phyloP scores from a whole-genome alignment of 2,888 invertebrate genomes.

The Metopia argyrocephala region DNA sequence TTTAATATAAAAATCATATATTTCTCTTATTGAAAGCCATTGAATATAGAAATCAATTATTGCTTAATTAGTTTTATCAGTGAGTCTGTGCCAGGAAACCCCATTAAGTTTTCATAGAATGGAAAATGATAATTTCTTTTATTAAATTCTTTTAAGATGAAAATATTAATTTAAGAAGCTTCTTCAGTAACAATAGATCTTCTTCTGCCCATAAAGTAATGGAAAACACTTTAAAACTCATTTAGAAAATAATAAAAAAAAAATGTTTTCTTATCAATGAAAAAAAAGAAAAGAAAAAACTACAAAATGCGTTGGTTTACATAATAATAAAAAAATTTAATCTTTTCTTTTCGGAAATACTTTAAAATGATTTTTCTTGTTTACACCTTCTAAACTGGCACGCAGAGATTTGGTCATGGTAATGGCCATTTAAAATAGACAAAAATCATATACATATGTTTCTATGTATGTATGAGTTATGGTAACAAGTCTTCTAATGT shows the following conservation, averaged over 20 bases:
- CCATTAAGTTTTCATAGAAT: neutral
- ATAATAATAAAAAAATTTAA: too few relatives aligned
- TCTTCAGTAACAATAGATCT: neutral
- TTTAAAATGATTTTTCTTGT: neutral
- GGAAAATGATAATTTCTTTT: neutral
- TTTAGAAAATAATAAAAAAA: neutral
- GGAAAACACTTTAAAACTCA: neutral
- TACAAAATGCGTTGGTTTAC: too few relatives aligned
- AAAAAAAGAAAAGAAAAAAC: neutral
- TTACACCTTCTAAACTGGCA: constrained; percentile 25
- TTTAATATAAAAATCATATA: too few relatives aligned
- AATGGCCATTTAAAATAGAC: constrained; percentile 1
- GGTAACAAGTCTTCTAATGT: neutral
- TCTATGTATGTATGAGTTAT: constrained; percentile 1
- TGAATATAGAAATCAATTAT: too few relatives aligned
- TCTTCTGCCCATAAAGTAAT: neutral
- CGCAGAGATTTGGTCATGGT: constrained; percentile 20
- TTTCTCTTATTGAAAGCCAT: too few relatives aligned
- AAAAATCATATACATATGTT: neutral
- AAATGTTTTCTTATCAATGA: neutral
- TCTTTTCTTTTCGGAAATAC: too few relatives aligned
- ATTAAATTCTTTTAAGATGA: neutral
- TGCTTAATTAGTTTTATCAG: too few relatives aligned
- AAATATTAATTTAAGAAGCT: neutral
- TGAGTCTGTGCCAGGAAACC: neutral